A percentile compares a stretch with the other conserved stretches of the same genome.
Evolutionary conservation across 2,888 invertebrate genomes (phyloP).

Genomic region (Nemoura dubitans): DNA sequence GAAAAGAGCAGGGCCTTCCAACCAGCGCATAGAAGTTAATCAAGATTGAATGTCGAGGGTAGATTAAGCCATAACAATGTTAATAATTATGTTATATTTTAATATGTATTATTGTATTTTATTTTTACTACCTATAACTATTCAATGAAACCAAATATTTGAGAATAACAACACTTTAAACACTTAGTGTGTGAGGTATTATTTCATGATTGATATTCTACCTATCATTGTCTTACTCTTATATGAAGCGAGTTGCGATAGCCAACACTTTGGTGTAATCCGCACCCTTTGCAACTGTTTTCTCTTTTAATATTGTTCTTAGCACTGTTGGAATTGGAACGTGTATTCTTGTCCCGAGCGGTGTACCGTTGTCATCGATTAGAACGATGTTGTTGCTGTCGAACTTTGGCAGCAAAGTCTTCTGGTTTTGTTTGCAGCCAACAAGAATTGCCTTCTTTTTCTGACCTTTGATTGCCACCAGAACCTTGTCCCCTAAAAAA

Average conservation of each 20-base stretch:
- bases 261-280: slow-evolving; percentile 93
- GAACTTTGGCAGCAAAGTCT: slow-evolving; percentile 83
- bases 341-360: slow-evolving; percentile 93
- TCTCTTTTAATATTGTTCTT: slow-evolving; percentile 83
- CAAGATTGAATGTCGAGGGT: not conserved
- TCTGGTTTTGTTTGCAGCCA: slow-evolving; percentile 86
- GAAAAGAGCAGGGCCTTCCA: slow-evolving; percentile 59
- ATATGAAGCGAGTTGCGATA: slow-evolving; percentile 89
- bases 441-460: slow-evolving; percentile 93
- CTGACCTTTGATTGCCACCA: slow-evolving; percentile 94
- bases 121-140: not conserved
- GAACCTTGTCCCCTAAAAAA: slow-evolving; percentile 80
- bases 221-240: no score
- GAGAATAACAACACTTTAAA: not conserved
- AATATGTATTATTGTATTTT: not conserved
- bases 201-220: not conserved
- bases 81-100: not conserved
- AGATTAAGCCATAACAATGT: not conserved
- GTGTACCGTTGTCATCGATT: slow-evolving; percentile 93
- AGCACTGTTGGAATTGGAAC: slow-evolving; percentile 93
- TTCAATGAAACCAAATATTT: not conserved
- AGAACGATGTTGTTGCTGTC: slow-evolving; percentile 96
- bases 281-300: slow-evolving; percentile 81
- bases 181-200: not conserved
- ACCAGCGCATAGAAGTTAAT: not conserved